A percentile compares a stretch with the other conserved stretches of the same genome.
These are phyloP conservation scores for Dolichoris vasculosae DNA, from an alignment of 1,140 invertebrate genomes.

Conservation along the genomic window DNA sequence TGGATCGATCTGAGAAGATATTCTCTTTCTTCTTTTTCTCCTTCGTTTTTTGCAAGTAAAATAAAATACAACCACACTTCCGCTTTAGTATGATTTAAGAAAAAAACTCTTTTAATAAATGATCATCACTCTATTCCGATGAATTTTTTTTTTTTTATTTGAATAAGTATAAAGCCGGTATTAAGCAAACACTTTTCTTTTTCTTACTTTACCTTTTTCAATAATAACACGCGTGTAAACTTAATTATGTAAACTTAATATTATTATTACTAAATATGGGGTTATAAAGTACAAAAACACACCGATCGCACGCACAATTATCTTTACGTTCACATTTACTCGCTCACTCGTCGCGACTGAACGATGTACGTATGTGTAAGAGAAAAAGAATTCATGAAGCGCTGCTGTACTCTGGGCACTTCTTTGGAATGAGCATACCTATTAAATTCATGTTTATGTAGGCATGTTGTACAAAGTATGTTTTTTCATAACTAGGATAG, in stretches of 20 bases:
- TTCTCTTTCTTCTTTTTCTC: background rate
- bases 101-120: background rate
- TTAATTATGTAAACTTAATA: background rate
- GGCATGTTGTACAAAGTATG: too few species aligned
- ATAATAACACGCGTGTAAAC: background rate
- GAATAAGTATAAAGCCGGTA: too few species aligned
- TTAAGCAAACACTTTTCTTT: background rate
- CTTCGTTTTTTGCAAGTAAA: background rate
- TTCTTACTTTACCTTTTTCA: background rate
- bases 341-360: background rate
- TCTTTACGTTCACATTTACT: background rate
- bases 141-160: too few species aligned
- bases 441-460: too few species aligned
- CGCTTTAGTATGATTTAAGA: background rate
- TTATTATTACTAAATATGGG: background rate
- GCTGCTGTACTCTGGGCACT: too few species aligned
- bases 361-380: too few species aligned
- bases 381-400: too few species aligned
- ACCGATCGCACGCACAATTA: background rate
- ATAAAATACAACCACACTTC: background rate
- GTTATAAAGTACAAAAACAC: background rate
- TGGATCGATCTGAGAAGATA: background rate
- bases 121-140: background rate
- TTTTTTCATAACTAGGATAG: too few species aligned
- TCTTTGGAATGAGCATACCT: too few species aligned